Evolutionary conservation across 2,888 invertebrate genomes (phyloP).

Genomic region (Polia nebulosa): DNA sequence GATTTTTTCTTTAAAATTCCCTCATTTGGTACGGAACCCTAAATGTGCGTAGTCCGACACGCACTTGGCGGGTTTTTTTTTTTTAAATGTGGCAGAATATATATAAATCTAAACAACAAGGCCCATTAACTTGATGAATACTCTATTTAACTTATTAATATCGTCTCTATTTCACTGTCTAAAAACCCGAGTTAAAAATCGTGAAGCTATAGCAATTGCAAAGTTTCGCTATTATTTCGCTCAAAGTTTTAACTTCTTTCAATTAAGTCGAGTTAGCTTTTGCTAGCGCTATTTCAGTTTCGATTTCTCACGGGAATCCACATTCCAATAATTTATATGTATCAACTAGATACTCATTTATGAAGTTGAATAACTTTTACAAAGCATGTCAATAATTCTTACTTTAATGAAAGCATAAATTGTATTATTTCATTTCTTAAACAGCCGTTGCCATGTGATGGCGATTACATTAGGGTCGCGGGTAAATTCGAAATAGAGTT

Average conservation of each 20-base stretch:
- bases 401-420: background rate
- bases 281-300: slow-evolving; percentile 12
- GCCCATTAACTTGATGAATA: background rate
- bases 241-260: slow-evolving; percentile 28
- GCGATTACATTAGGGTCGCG: too few relatives aligned
- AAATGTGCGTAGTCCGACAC: too few relatives aligned
- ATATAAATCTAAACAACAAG: background rate
- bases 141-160: slow-evolving; percentile 5
- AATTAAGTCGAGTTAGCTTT: slow-evolving; percentile 34
- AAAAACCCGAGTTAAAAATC: slow-evolving; percentile 3
- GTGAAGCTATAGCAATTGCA: background rate
- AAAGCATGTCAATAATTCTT: background rate
- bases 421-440: too few relatives aligned
- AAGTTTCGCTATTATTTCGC: slow-evolving; percentile 30
- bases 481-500: too few relatives aligned
- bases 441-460: too few relatives aligned
- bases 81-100: too few relatives aligned
- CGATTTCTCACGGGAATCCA: slow-evolving; percentile 20
- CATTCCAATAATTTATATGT: slow-evolving; percentile 6
- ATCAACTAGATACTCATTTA: background rate
- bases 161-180: background rate
- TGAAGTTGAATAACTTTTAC: background rate
- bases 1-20: too few relatives aligned
- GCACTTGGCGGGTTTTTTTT: too few relatives aligned
- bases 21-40: too few relatives aligned